Evolutionary conservation across 2,888 invertebrate species (phyloP).

Genomic region (Hemaris fuciformis): DNA sequence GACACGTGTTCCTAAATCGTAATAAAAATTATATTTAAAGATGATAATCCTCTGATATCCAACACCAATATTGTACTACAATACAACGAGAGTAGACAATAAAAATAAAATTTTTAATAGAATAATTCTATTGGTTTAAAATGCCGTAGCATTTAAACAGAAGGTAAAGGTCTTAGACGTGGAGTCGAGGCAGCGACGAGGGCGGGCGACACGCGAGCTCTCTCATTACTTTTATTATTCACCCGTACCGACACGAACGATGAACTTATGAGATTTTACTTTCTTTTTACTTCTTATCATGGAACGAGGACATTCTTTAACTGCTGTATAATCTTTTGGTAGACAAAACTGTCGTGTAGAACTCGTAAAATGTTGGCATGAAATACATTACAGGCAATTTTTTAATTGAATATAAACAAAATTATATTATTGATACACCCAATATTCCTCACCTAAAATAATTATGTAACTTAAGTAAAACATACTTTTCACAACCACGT

Average conservation of each 20-base stretch:
- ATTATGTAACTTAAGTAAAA: too few species aligned
- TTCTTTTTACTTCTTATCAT: constrained; percentile 30
- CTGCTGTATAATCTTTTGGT: background rate
- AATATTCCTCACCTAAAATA: background rate
- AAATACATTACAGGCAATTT: too few species aligned
- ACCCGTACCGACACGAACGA: constrained; percentile 44
- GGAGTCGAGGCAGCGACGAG: constrained; percentile 20
- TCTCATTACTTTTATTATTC: constrained; percentile 38
- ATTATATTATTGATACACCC: too few species aligned
- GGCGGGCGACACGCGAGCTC: constrained; percentile 53
- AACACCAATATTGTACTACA: background rate
- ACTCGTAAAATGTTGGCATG: background rate
- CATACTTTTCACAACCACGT: too few species aligned
- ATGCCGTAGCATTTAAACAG: background rate
- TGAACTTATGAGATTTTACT: constrained; percentile 57
- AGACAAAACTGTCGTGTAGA: background rate
- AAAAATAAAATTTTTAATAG: background rate
- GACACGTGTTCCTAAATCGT: too few species aligned
- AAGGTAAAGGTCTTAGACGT: constrained; percentile 16
- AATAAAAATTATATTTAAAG: background rate
- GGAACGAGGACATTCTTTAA: background rate
- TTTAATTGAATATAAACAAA: too few species aligned
- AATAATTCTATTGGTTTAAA: constrained; percentile 15
- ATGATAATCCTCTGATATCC: background rate
- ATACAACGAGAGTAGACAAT: background rate